These are phyloP conservation scores for Cremastinae sp. DNA, from an alignment of 2,888 invertebrate species.

Conservation along the genomic window DNA sequence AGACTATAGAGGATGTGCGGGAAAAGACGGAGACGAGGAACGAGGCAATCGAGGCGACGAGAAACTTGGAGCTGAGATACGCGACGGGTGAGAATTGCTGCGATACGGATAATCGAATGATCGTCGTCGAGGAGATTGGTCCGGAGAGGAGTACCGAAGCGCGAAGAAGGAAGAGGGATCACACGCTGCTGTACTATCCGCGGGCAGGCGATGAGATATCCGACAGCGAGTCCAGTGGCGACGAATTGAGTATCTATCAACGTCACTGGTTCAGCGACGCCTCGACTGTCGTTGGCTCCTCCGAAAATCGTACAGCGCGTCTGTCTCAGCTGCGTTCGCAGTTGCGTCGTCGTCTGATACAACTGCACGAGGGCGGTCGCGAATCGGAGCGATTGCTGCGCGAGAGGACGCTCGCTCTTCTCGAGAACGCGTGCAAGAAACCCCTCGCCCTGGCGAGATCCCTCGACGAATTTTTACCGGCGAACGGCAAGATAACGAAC, in stretches of 20 bases:
- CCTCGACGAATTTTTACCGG: constrained; percentile 23
- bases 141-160: constrained; percentile 67
- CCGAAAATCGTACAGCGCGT: constrained; percentile 74
- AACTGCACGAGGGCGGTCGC: constrained; percentile 76
- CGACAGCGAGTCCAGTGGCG: constrained; percentile 80
- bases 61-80: constrained; percentile 68
- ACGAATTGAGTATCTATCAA: constrained; percentile 78
- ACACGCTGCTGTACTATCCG: constrained; percentile 78
- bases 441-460: neutral
- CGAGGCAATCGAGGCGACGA: constrained; percentile 51
- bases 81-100: constrained; percentile 62
- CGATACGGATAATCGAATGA: constrained; percentile 56
- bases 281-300: constrained; percentile 65
- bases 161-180: constrained; percentile 74
- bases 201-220: constrained; percentile 80
- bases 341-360: constrained; percentile 81
- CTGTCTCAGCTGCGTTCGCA: constrained; percentile 78
- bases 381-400: constrained; percentile 72
- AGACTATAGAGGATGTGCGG: constrained; percentile 16
- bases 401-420: constrained; percentile 71
- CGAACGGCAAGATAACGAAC: constrained; percentile 65
- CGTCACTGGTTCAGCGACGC: constrained; percentile 80
- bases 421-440: constrained; percentile 72
- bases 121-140: constrained; percentile 63
- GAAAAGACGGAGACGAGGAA: constrained; percentile 34